Evolutionary conservation across 2,113 vertebrate species (phyloP).

Genomic region (Lophura nycthemera): DNA sequence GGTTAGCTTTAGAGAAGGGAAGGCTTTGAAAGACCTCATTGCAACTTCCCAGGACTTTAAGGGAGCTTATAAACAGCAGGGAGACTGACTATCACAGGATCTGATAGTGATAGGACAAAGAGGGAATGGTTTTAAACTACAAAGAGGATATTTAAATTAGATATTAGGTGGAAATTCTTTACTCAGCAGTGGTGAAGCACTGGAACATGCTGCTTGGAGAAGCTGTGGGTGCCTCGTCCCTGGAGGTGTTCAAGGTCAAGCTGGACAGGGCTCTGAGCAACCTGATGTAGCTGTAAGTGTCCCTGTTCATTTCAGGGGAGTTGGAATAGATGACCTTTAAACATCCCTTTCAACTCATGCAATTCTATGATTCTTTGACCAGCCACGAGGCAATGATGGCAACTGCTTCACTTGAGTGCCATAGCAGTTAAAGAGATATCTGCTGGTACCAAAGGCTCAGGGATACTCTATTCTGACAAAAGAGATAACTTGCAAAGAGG

Average conservation of each 20-base stretch:
- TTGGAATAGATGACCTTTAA: too few relatives aligned
- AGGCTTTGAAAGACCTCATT: background rate
- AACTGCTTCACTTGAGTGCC: background rate
- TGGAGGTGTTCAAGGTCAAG: too few relatives aligned
- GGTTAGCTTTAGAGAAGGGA: background rate
- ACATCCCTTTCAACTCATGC: too few relatives aligned
- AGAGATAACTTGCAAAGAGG: background rate
- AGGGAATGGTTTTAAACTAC: too few relatives aligned
- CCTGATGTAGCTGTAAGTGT: too few relatives aligned
- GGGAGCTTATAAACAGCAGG: background rate
- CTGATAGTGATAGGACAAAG: background rate
- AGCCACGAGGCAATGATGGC: background rate
- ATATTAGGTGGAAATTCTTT: too few relatives aligned
- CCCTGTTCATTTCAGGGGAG: too few relatives aligned
- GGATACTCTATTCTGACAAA: background rate
- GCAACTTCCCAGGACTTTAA: background rate
- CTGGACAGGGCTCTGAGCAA: too few relatives aligned
- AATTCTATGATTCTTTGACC: background rate
- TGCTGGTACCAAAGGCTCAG: background rate
- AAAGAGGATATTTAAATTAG: too few relatives aligned
- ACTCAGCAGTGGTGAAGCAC: too few relatives aligned
- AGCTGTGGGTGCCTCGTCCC: too few relatives aligned
- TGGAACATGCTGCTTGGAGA: too few relatives aligned
- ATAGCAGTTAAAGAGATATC: background rate
- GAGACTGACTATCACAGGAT: background rate